Base-by-base conservation (phyloP, 2,888 invertebrate genomes). In the Parnassius apollo region DNA sequence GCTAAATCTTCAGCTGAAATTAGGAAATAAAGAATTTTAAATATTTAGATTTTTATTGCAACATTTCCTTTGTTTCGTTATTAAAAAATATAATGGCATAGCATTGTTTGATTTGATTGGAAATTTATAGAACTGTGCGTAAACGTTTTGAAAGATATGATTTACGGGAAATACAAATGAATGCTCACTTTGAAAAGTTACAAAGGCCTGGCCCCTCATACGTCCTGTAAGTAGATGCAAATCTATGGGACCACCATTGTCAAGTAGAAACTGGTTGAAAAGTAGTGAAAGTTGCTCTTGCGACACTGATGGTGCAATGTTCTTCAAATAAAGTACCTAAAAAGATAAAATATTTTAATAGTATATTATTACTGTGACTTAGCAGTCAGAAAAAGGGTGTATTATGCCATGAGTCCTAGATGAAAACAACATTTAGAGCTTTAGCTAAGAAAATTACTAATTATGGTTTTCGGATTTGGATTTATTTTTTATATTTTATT, bases 141-240 rank as follows among this genome's bases (percentile, higher is more conserved):
- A 35, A 35, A 35, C 2, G 0, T 35, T 35, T 35, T 35, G 4
- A 35, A 4, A 35, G 35, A 35, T 35, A 35, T 7, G 1, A 35
- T 35, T 35, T 35, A 35, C 35, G 4, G 35, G 35, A 35, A 7
- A 13, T 7, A n/a, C 10, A 13, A 54, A 25, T 10, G 4, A 42
- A 59, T 22, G 77, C 80, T 82, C 80, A 94, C 94, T 80, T 74
- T 82, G 78, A 71, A 94, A 93, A 46, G 87, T 82, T 2, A 93
- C 85, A 80, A 94, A 94, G 0, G 93, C 94, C 71, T 94, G 93
- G 9, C 94, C 94, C 65, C 87, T 85, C 93, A 93, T 93, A 63
- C 88, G 86, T 1, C 93, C 94, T 0, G 82, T 81, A 89, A 93
- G 85, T 48, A 93, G 69, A 59, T 86, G 79, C 2, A 93, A 75